phyloP scores from a whole-genome alignment of 2,797 vertebrate genomes.

The Oreonectes daqikongensis region DNA sequence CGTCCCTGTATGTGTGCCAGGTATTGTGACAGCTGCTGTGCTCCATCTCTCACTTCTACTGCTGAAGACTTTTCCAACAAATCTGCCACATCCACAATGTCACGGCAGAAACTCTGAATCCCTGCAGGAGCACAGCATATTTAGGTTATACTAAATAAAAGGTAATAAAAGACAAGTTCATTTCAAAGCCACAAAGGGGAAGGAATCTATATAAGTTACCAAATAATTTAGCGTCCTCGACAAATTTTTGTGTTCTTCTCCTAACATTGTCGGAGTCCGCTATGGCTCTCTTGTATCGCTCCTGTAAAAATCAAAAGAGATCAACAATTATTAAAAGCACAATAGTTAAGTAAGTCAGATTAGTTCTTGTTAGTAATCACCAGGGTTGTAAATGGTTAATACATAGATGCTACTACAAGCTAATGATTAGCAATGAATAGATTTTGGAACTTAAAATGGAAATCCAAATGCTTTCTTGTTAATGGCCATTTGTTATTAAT shows the following conservation, averaged over 20 bases:
- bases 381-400: too few relatives aligned
- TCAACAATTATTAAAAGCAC: not conserved
- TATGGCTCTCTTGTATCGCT: slow-evolving; percentile 76
- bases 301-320: slow-evolving; percentile 67
- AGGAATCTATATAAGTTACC: slow-evolving; percentile 66
- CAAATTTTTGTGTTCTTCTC: slow-evolving; percentile 84
- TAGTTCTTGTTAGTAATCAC: too few relatives aligned
- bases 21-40: slow-evolving; percentile 72
- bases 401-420: too few relatives aligned
- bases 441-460: too few relatives aligned
- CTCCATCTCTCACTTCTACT: slow-evolving; percentile 55
- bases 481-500: too few relatives aligned
- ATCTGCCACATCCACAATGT: slow-evolving; percentile 85
- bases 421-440: too few relatives aligned
- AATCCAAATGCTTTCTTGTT: too few relatives aligned
- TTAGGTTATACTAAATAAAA: not conserved
- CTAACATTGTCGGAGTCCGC: slow-evolving; percentile 81
- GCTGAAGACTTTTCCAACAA: slow-evolving; percentile 78
- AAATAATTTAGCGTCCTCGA: slow-evolving; percentile 87
- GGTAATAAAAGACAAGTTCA: not conserved
- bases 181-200: not conserved
- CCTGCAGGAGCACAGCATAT: slow-evolving; percentile 63
- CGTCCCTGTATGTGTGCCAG: slow-evolving; percentile 77
- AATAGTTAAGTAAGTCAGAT: too few relatives aligned
- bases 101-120: slow-evolving; percentile 88